These are phyloP conservation scores for Linnaemya vulpina DNA, from an alignment of 2,888 invertebrate species.

Conservation along the genomic window DNA sequence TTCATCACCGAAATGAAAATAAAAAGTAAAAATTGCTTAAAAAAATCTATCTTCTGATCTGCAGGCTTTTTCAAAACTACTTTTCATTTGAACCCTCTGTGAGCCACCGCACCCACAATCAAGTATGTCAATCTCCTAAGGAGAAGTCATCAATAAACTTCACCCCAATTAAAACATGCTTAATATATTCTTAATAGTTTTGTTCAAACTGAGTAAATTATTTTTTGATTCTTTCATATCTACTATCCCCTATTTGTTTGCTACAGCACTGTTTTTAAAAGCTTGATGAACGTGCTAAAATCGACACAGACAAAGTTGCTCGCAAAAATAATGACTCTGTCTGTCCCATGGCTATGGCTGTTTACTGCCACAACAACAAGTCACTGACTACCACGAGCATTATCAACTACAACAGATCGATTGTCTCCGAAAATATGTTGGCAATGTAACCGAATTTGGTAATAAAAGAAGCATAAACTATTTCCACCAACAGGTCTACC, in stretches of 20 bases:
- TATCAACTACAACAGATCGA: slow-evolving; percentile 69
- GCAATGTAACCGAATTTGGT: slow-evolving; percentile 75
- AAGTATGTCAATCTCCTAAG: too few relatives aligned
- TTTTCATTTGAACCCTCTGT: too few relatives aligned
- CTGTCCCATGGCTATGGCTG: slow-evolving; percentile 42
- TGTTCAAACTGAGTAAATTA: too few relatives aligned
- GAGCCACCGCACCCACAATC: too few relatives aligned
- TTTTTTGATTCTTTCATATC: neutral
- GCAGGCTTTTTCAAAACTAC: too few relatives aligned
- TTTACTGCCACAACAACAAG: slow-evolving; percentile 26
- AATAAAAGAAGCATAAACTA: slow-evolving; percentile 71
- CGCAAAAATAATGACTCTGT: slow-evolving; percentile 41
- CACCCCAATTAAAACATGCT: too few relatives aligned
- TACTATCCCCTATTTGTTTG: too few relatives aligned
- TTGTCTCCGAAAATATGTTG: slow-evolving; percentile 72
- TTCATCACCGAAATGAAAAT: too few relatives aligned
- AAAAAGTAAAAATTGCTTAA: too few relatives aligned
- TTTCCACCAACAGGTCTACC: slow-evolving; percentile 66
- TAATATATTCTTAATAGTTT: too few relatives aligned
- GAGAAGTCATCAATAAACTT: too few relatives aligned
- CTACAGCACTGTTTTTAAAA: slow-evolving; percentile 22
- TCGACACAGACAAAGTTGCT: slow-evolving; percentile 56
- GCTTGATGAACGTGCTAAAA: slow-evolving; percentile 68
- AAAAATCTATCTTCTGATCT: too few relatives aligned
- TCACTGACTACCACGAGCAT: slow-evolving; percentile 53